Evolutionary conservation across 1,140 invertebrate genomes (phyloP), one percentile per base, ranked within the genome.

Genomic region (Drosophila chauvacae): DNA sequence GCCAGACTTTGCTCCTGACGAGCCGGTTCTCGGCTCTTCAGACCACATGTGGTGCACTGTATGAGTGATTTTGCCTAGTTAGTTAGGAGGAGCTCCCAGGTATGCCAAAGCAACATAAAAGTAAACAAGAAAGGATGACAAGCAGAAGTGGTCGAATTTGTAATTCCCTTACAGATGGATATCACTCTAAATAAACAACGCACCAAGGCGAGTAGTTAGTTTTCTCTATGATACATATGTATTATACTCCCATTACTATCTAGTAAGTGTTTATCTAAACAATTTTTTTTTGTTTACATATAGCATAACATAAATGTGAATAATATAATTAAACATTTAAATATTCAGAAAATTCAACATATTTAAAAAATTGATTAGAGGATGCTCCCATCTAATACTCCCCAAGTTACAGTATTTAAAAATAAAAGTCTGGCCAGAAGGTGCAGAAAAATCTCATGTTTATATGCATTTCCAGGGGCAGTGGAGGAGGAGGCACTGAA

Each of bases 21-120:
- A 87, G 82, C 82, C 80, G 80, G 82, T 85, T 85, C 60, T 64
- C 26, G n/a, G 37, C 69, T 72, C 69, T 69, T 18, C 53, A 57
- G 55, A 73, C 83, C 81, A 90, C 85, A 88, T 88, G 85, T 90
- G 85, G 81, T 65, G 59, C 55, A 18, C 42, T 65, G 53, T 87
- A 87, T 90, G 84, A 90, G 85, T 90, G 84, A 88, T 88, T 90
- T 88, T 78, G 85, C 80, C 84, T 90, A 90, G 85, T 88, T 88
- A 88, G 83, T 55, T 44, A 78, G 65, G 45, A 57, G 66, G 53
- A 63, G 68, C 58, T 73, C 53, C 51, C 65, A 79, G 76, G 75
- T 79, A 79, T 79, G 76, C 77, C 45, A 57, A 72, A 72, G 55
- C 53, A 71, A 47, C 44, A 33, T 50, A 44, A 64, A 50, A 72